A percentile compares a stretch with the other conserved stretches of the same genome.
Conservation (phyloP, 2,888 invertebrate species). For the Timema podura region DNA sequence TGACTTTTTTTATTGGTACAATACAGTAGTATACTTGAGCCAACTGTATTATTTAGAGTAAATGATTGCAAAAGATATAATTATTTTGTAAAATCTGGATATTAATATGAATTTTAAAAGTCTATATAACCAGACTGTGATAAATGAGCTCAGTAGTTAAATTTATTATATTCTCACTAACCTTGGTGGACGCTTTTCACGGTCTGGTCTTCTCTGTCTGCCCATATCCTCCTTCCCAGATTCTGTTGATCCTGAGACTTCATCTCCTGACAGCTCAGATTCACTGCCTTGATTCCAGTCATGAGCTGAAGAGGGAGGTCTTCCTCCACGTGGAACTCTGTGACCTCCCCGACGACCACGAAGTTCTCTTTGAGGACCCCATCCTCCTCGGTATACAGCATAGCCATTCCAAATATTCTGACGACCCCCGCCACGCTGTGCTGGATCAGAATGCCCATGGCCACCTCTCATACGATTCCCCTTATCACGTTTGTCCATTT, state of each 20-base stretch:
- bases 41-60: no score
- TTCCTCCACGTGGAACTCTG: slow-evolving; percentile 40
- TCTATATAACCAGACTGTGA: no score
- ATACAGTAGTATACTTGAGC: no score
- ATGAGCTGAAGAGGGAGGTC: slow-evolving; percentile 41
- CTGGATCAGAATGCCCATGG: slow-evolving; percentile 15
- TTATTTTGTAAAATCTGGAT: no score
- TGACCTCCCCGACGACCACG: slow-evolving; percentile 42
- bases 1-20: no score
- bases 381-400: slow-evolving; percentile 24
- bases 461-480: slow-evolving; percentile 18
- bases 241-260: slow-evolving; percentile 55
- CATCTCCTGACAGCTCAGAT: slow-evolving; percentile 72
- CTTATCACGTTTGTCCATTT: slow-evolving; percentile 22
- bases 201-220: slow-evolving; percentile 47
- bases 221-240: slow-evolving; percentile 54
- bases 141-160: no score
- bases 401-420: slow-evolving; percentile 25
- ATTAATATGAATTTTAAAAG: no score
- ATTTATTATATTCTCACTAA: neutral
- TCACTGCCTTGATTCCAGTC: slow-evolving; percentile 59
- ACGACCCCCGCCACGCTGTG: neutral
- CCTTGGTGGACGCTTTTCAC: slow-evolving; percentile 22
- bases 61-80: no score
- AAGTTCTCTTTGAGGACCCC: slow-evolving; percentile 47